phyloP scores from a whole-genome alignment of 1,140 invertebrate species.

The Rhizoglyphus robini region DNA sequence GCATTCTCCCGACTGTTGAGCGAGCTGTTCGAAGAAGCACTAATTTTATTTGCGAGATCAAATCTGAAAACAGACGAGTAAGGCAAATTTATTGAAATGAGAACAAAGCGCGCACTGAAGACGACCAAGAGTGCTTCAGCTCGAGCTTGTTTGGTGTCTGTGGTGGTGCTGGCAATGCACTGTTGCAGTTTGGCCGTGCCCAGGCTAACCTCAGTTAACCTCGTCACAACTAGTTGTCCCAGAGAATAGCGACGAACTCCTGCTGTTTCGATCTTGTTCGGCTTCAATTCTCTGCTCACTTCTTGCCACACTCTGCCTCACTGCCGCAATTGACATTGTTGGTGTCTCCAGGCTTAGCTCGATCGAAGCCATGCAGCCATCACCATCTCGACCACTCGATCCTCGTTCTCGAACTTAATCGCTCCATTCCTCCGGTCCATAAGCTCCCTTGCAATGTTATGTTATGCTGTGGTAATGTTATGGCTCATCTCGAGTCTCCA shows the following conservation, averaged over 20 bases:
- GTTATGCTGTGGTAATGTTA: too few relatives aligned
- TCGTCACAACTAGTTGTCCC: background rate
- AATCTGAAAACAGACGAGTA: background rate
- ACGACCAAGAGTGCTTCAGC: background rate
- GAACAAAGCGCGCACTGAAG: background rate
- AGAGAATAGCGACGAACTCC: background rate
- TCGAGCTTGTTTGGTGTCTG: background rate
- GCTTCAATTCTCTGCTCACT: background rate
- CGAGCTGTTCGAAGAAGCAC: background rate
- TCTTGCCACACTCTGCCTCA: too few relatives aligned
- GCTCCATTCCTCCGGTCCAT: too few relatives aligned
- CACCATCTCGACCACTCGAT: too few relatives aligned
- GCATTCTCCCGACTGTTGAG: too few relatives aligned
- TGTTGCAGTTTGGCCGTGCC: background rate
- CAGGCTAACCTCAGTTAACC: background rate
- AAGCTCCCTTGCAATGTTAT: too few relatives aligned
- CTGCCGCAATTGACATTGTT: too few relatives aligned
- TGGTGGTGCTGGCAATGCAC: background rate
- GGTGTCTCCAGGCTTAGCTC: too few relatives aligned
- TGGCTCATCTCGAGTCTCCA: too few relatives aligned
- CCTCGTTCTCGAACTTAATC: too few relatives aligned
- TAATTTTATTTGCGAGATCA: background rate
- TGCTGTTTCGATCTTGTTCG: background rate
- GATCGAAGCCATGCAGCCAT: too few relatives aligned
- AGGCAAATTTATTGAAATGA: conserved; percentile 12